Base-by-base conservation (phyloP, 2,888 invertebrate species). In the Gastracanthus pulcherrimus region DNA sequence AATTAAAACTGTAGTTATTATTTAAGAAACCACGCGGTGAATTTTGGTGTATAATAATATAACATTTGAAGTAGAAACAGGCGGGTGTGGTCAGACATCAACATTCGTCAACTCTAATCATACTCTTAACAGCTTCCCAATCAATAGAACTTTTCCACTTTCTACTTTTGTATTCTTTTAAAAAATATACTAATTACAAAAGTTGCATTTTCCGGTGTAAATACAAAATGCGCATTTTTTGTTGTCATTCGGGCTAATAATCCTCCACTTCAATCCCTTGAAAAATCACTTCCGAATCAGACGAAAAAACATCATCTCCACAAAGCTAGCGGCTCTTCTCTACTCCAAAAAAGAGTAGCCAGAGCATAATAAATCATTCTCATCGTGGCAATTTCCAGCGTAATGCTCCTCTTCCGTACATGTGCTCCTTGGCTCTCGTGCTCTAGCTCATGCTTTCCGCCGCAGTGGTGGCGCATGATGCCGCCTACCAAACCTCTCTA, bases 391-490 rank as follows among this genome's bases (percentile, higher is more conserved):
- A 75, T 75, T 75, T 55, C 75, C 51, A 75, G 36, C 51, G 67
- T 76, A 76, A 76, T 55, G 23, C 66, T 76, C 66, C 19, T 34
- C 75, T 66, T 64, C 64, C 76, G 51, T 66, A n/a, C 13, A 26
- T 31, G 29, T 62, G 29, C 7, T 16, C 2, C 0, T 19, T 9
- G 16, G n/a, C 36, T 29, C 19, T 34, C 38, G 34, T 55, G n/a
- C 41, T 51, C 36, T n/a, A n/a, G 36, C 55, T 29, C 26, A 41
- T 72, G 34, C 58, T 55, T 38, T 45, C 36, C 77, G 36, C 77
- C 70, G 77, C 77, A 64, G 77, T 78, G 55, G 45, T 77, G 77
- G 77, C 77, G 71, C 77, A 71, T 69, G 62, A 64, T 41, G 41
- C 38, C 19, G 48, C 45, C 36, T 60, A 11, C 23, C 55, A 26